Evolutionary conservation across 1,140 invertebrate species (phyloP).

Genomic region (Homalodisca vitripennis): DNA sequence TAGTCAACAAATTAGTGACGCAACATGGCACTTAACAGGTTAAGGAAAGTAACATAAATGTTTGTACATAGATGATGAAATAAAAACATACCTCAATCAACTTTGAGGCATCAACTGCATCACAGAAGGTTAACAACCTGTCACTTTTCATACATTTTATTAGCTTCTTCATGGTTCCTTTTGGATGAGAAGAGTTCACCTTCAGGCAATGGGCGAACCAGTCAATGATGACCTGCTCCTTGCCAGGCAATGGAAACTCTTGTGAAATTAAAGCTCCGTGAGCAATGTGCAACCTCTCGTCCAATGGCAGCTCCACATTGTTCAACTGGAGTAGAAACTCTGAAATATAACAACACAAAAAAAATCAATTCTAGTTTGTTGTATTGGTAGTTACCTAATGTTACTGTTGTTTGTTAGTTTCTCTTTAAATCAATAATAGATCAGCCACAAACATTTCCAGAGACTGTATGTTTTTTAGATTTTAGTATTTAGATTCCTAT

Average conservation of each 20-base stretch:
- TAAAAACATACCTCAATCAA: conserved; percentile 18
- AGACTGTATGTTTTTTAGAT: too few relatives aligned
- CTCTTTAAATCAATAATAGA: too few relatives aligned
- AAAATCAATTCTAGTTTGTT: neutral
- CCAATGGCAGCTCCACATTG: neutral
- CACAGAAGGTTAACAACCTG: neutral
- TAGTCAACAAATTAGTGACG: too few relatives aligned
- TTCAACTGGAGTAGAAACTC: neutral
- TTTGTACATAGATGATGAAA: too few relatives aligned
- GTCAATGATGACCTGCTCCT: conserved; percentile 14
- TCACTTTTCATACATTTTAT: conserved; percentile 13
- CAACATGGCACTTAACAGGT: neutral
- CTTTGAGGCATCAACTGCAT: neutral
- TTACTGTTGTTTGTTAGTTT: too few relatives aligned
- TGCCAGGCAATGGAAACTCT: neutral
- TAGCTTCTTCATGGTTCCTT: neutral
- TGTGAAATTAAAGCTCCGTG: conserved; percentile 5
- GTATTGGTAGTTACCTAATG: too few relatives aligned
- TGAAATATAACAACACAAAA: neutral
- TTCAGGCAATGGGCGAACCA: neutral
- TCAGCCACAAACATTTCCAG: too few relatives aligned
- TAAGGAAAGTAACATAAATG: neutral
- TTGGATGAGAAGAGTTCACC: neutral
- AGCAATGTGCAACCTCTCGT: conserved; percentile 5
- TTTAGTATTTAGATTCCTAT: too few relatives aligned